These are phyloP conservation scores for Mesitornis unicolor DNA, from an alignment of 2,113 vertebrate species.

Conservation along the genomic window DNA sequence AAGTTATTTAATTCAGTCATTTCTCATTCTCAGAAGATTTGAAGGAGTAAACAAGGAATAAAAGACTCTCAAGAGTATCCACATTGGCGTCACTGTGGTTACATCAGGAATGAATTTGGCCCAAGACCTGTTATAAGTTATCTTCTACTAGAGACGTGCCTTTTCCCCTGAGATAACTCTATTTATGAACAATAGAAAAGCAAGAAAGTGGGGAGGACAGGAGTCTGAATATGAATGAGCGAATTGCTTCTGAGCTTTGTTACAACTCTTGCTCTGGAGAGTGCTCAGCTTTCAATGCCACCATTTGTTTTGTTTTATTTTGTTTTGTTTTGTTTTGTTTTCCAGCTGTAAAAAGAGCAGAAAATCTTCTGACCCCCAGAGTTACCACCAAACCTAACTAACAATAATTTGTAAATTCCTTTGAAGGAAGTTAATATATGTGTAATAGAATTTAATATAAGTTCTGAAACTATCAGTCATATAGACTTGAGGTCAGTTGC, in stretches of 20 bases:
- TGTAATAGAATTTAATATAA: background rate
- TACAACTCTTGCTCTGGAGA: background rate
- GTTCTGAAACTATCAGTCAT: background rate
- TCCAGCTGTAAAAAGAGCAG: background rate
- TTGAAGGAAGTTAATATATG: background rate
- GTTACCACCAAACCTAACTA: background rate
- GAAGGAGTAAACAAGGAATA: slow-evolving; percentile 24
- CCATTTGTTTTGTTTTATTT: background rate
- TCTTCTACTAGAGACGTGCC: background rate
- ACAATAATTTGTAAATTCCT: background rate
- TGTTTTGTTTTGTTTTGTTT: background rate
- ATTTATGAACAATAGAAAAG: background rate
- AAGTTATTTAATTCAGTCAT: slow-evolving; percentile 47
- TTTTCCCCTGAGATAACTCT: background rate
- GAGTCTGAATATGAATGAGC: background rate
- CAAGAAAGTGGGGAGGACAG: background rate
- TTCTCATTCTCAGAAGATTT: slow-evolving; percentile 6
- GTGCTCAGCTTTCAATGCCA: background rate
- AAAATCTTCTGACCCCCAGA: background rate
- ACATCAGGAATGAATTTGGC: background rate
- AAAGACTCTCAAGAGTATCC: background rate
- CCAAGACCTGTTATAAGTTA: background rate
- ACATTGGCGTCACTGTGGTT: background rate
- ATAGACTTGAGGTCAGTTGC: background rate
- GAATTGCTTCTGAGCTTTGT: background rate